These are phyloP conservation scores for Lophius americanus DNA, from an alignment of 2,797 vertebrate genomes.

Conservation along the genomic window DNA sequence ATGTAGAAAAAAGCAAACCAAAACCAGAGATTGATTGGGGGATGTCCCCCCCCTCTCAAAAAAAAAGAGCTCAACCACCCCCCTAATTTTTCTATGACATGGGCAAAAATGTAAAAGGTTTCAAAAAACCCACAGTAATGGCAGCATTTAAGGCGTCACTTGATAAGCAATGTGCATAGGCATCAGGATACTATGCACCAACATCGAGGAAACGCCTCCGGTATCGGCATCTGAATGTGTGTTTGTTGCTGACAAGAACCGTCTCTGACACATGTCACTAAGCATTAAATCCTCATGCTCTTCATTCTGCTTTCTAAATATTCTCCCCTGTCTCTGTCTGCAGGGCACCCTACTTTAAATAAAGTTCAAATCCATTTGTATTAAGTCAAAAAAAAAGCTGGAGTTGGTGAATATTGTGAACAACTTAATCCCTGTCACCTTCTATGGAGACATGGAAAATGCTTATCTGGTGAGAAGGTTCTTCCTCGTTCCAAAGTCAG, in stretches of 20 bases:
- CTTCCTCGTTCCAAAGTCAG: constrained; percentile 26
- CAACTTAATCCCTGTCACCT: constrained; percentile 8
- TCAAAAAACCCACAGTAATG: not conserved
- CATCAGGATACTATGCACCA: constrained; percentile 34
- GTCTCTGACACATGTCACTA: constrained; percentile 38
- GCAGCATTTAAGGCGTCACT: constrained; percentile 1
- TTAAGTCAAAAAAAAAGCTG: constrained; percentile 1
- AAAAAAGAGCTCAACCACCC: not conserved
- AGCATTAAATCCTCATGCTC: constrained; percentile 30
- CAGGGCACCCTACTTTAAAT: constrained; percentile 17
- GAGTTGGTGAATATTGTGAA: constrained; percentile 9
- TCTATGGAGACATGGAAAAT: not conserved
- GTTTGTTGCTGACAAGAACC: constrained; percentile 26
- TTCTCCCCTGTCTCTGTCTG: constrained; percentile 11
- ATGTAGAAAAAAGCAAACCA: not conserved
- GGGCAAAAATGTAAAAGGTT: not conserved
- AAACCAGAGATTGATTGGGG: not conserved
- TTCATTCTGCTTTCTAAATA: constrained; percentile 22
- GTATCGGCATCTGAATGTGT: constrained; percentile 13
- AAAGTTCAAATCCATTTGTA: constrained; percentile 6
- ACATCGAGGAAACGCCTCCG: constrained; percentile 19
- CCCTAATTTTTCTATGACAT: not conserved
- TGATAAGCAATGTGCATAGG: constrained; percentile 20
- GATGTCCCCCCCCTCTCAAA: not conserved
- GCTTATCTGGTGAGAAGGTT: constrained; percentile 14